Evolutionary conservation across 2,113 vertebrate species (phyloP).

Genomic region (Labrus mixtus): DNA sequence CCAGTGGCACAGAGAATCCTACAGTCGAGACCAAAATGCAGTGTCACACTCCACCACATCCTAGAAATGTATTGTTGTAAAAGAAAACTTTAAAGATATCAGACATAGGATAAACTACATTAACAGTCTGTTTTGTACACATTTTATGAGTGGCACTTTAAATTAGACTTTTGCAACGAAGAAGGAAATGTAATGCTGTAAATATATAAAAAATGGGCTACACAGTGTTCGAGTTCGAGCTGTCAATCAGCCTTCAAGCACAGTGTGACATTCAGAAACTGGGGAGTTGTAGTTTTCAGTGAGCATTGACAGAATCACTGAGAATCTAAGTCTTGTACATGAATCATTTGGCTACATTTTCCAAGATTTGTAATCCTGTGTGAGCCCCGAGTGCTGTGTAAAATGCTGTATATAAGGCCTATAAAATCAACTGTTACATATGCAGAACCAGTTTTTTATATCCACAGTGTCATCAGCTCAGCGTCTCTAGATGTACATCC

Average conservation of each 20-base stretch:
- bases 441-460: conserved; percentile 5
- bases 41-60: background rate
- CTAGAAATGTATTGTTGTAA: background rate
- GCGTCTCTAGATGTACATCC: conserved; percentile 10
- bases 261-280: background rate
- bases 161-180: background rate
- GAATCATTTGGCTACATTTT: background rate
- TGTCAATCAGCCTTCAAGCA: background rate
- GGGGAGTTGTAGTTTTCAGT: background rate
- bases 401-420: background rate
- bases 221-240: background rate
- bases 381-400: background rate
- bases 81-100: background rate
- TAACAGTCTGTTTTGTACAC: background rate
- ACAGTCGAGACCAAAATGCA: background rate
- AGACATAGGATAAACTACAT: background rate
- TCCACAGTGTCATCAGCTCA: conserved; percentile 11
- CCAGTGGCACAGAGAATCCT: background rate
- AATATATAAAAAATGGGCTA: background rate
- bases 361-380: background rate
- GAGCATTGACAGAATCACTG: background rate
- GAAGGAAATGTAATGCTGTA: no score
- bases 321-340: background rate
- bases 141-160: background rate
- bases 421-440: conserved; percentile 21